Base-by-base conservation (phyloP, 2,113 vertebrate genomes). In the Vireo altiloquus region DNA sequence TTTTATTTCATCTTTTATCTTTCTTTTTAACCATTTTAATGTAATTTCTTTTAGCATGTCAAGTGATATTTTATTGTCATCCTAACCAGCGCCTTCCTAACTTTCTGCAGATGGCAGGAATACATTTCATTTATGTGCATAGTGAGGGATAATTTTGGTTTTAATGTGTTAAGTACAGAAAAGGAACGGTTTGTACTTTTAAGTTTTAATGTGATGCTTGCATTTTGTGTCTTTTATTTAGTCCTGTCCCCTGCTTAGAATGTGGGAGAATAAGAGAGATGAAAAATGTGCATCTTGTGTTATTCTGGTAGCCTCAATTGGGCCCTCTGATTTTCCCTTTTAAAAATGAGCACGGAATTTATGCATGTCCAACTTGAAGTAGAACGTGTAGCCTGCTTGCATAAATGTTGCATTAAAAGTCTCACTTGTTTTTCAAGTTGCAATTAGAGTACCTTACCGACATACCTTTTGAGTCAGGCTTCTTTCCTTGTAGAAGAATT, bases 41-140 rank as follows among this genome's bases (percentile, higher is more conserved):
- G 57, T 92, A 53, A 93, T 95, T 95, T 97, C 93, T 94, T 92
- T 97, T 88, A 90, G 98, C 98, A 98, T 98, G 98, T 96, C 91
- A 76, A 80, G 52, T 97, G 90, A 71, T 89, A 50, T 94, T 96
- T 96, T 91, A 86, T 96, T 94, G 78, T 89, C 88, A 90, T 53
- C 88, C 91, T 96, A 97, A 97, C 94, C 81, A 95, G 71, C 93
- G 54, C 80, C 78, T 93, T 92, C 88, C 95, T 98, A 97, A 97
- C 95, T 96, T 97, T 93, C 79, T 97, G 94, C 94, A 95, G 90
- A 89, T 97, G 92, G 78, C 88, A 94, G 79, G 68, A 53, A 23
- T 90, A 89, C 44, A 42, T 89, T 78, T 97, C 25, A 50, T 96
- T 97, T 94, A 52, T 71, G 50, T 90, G 52, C 83, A 76, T 96